Base-by-base conservation (phyloP, 30 jellyfish, hydroid and myxozoan species). In the Mastigias papua region DNA sequence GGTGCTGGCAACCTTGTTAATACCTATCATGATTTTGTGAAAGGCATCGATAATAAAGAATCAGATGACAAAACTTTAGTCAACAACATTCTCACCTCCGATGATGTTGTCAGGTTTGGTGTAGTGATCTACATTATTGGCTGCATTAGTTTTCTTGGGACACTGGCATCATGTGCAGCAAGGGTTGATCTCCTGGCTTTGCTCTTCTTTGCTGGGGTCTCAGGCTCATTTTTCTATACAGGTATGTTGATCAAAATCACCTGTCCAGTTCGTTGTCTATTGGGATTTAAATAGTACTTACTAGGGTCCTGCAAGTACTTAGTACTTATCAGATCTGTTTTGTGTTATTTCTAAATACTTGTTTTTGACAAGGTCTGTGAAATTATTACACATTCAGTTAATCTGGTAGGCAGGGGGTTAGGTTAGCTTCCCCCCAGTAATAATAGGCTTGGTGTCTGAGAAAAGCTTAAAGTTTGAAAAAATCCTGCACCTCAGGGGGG, bases 1-100 rank as follows among this genome's bases (percentile, higher is more conserved):
- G 96, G 96, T 21, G 96, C 96, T 42, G 98, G 98, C 17, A 94
- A 94, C 46, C 79, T 94, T 26, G 93, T 88, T 19, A 94, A 94
- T 73, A 94, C 98, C 0, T 94, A 94, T 73, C 78, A 84, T 80
- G 98, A 94, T 79, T 94, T 25, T 51, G 25, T 69, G 22, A 79
- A 71, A 17, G 97, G 97, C 29, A 87, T 94, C 7, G 98, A 94
- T 34, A 80, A 42, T 25, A 75, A 86, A 30, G 77, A 77, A 46
- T 94, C 98, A 1, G 98, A 89, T 69, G 98, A 94, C 50, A 69
- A 71, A 57, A 94, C 98, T 6, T 78, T 94, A 57, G 97, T 89
- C n/a, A 78, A 89, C 27, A 78, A 89, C 13, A 67, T 74, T 20
- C 89, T 94, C 58, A 51, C 73, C 22, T 94, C 93, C 29, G 89